A percentile compares a stretch with the other conserved stretches of the same genome.
These are phyloP conservation scores for Thalassophryne amazonica DNA, from an alignment of 2,797 vertebrate genomes.

Conservation along the genomic window DNA sequence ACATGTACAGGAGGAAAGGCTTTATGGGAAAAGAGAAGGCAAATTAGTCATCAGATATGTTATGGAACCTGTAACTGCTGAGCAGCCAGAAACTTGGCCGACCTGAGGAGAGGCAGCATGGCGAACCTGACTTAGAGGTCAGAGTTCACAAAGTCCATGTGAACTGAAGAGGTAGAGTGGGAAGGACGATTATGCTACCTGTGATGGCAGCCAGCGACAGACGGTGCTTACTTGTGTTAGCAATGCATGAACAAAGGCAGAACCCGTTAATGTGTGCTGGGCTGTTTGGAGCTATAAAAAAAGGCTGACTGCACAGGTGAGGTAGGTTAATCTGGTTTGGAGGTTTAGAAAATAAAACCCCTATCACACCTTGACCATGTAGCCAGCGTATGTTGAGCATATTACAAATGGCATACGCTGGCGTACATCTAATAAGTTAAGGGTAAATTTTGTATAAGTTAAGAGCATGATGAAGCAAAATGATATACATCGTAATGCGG, in stretches of 20 bases:
- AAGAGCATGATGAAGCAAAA: no score
- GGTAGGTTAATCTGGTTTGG: slow-evolving; percentile 55
- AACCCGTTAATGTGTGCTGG: neutral
- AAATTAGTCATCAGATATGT: slow-evolving; percentile 42
- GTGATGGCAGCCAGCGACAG: slow-evolving; percentile 13
- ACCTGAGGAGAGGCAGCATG: slow-evolving; percentile 15
- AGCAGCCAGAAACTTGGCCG: slow-evolving; percentile 11
- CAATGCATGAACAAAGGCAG: neutral
- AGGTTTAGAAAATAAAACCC: slow-evolving; percentile 4
- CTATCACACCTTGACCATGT: no score
- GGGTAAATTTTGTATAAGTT: no score
- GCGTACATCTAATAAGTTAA: no score
- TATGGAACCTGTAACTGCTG: slow-evolving; percentile 25
- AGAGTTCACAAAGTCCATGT: slow-evolving; percentile 2
- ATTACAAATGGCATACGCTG: no score
- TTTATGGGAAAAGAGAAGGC: slow-evolving; percentile 46
- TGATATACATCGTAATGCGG: no score
- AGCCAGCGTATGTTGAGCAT: no score
- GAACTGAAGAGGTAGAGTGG: slow-evolving; percentile 62
- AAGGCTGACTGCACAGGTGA: slow-evolving; percentile 51
- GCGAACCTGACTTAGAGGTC: slow-evolving; percentile 8
- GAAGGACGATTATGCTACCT: no score
- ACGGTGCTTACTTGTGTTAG: neutral
- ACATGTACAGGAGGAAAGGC: slow-evolving; percentile 51
- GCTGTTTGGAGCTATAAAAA: slow-evolving; percentile 13